Conservation (phyloP, 2,113 vertebrate species). For the Callocephalon fimbriatum region DNA sequence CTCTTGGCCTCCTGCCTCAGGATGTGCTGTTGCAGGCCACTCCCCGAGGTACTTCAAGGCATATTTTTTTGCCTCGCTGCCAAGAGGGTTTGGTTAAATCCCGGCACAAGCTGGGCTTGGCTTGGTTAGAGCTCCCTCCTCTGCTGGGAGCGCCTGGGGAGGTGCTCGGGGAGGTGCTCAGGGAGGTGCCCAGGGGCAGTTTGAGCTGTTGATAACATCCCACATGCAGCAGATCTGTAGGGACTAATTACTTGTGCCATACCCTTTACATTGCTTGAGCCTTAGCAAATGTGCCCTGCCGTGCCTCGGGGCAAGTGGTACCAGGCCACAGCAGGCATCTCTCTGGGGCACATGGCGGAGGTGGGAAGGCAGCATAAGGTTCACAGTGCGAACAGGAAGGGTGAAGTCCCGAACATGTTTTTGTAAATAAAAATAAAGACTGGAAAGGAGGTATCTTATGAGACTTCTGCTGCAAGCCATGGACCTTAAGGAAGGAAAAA, state of each 20-base stretch:
- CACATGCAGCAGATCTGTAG: neutral
- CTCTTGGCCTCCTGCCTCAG: neutral
- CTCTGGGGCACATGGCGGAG: neutral
- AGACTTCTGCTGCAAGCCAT: neutral
- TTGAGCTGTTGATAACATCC: neutral
- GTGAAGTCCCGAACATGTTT: neutral
- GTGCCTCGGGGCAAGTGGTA: neutral
- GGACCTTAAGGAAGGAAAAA: neutral
- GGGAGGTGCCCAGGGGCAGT: neutral
- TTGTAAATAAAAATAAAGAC: neutral
- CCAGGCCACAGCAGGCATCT: neutral
- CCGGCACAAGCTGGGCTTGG: neutral
- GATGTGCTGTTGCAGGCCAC: neutral
- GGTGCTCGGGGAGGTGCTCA: neutral
- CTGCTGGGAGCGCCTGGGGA: neutral
- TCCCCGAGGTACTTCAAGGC: conserved; percentile 4
- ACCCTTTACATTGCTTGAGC: neutral
- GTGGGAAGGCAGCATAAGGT: neutral
- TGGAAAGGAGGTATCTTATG: neutral
- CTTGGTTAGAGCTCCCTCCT: neutral
- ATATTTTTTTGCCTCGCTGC: neutral
- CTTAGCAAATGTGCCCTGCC: neutral
- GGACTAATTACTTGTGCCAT: neutral
- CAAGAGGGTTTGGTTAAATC: neutral
- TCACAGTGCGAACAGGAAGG: accelerated